phyloP scores from a whole-genome alignment of 2,797 vertebrate species.

The Moxostoma hubbsi region DNA sequence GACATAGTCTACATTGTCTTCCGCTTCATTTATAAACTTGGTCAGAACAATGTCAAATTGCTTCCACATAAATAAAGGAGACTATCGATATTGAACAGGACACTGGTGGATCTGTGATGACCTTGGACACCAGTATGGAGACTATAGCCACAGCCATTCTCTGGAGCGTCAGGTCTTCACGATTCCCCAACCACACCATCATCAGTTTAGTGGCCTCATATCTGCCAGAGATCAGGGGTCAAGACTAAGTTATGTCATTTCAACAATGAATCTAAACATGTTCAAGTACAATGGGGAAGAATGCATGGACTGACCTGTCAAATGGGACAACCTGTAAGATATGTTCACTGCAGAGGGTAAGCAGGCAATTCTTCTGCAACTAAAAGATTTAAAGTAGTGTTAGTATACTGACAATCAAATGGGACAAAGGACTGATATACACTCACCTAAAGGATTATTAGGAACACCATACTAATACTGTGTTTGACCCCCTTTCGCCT shows the following conservation, averaged over 20 bases:
- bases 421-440: not conserved
- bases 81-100: not conserved
- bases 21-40: no score
- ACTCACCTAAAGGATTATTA: no score
- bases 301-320: constrained; percentile 83
- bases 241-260: not conserved
- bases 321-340: constrained; percentile 94
- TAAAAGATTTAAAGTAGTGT: constrained; percentile 57
- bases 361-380: constrained; percentile 94
- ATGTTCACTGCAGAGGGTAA: constrained; percentile 91
- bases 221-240: constrained; percentile 68
- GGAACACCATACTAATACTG: no score
- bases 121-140: constrained; percentile 92
- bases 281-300: not conserved
- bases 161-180: constrained; percentile 90
- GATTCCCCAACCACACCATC: constrained; percentile 91
- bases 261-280: not conserved
- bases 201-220: constrained; percentile 91
- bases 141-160: constrained; percentile 93
- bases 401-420: not conserved
- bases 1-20: no score
- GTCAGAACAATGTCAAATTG: no score
- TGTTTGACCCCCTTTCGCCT: no score
- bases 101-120: constrained; percentile 57
- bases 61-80: not conserved